Evolutionary conservation across 2,797 vertebrate species (phyloP).

Genomic region (Bovichtus variegatus): DNA sequence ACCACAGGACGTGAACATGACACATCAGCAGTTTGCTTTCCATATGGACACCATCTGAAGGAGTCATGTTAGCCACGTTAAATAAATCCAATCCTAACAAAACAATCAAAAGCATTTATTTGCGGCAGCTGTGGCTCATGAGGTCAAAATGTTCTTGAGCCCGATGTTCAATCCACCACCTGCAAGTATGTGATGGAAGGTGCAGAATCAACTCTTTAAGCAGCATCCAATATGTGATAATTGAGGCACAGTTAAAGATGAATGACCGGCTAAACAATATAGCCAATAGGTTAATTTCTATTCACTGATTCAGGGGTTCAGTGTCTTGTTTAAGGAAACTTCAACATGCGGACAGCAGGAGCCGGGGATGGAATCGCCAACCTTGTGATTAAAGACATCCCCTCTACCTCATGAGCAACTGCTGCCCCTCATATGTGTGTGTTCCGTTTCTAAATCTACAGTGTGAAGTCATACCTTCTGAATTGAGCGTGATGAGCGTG

Average conservation of each 20-base stretch:
- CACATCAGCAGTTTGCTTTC: constrained; percentile 23
- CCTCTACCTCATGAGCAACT: not conserved
- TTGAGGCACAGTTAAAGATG: not conserved
- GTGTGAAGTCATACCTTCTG: constrained; percentile 88
- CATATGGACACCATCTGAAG: constrained; percentile 26
- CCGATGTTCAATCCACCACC: not conserved
- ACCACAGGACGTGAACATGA: constrained; percentile 20
- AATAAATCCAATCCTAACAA: not conserved
- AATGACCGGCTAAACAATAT: not conserved
- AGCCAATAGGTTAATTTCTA: not conserved
- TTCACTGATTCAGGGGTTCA: not conserved
- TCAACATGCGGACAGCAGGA: not conserved
- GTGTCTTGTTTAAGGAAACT: not conserved
- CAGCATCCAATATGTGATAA: not conserved
- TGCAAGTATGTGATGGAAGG: not conserved
- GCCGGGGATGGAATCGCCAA: not conserved
- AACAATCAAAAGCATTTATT: constrained; percentile 2
- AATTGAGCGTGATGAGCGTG: constrained; percentile 97
- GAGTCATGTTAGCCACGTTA: not conserved
- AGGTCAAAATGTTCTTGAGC: not conserved
- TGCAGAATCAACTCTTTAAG: not conserved
- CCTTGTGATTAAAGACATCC: not conserved
- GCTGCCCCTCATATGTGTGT: not conserved
- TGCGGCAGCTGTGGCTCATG: not conserved
- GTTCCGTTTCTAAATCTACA: not conserved